Evolutionary conservation across 2,113 vertebrate genomes (phyloP).

Genomic region (Urocolius indicus): DNA sequence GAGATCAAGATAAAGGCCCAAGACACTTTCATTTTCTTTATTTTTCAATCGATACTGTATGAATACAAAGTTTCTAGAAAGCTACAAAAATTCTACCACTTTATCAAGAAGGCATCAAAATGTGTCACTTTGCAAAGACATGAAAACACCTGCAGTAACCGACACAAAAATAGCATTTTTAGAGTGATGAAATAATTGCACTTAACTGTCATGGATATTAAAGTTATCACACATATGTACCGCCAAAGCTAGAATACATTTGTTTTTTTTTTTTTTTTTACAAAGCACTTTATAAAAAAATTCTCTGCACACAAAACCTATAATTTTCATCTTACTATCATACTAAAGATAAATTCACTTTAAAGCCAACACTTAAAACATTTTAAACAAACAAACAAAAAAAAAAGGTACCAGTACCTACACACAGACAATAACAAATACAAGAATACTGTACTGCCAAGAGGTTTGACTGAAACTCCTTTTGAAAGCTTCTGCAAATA

Average conservation of each 20-base stretch:
- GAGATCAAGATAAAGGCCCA: conserved; percentile 72
- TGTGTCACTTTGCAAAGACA: conserved; percentile 98
- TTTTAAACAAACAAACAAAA: conserved; percentile 86
- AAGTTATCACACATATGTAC: conserved; percentile 98
- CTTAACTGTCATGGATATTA: conserved; percentile 94
- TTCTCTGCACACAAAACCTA: conserved; percentile 94
- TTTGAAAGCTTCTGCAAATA: conserved; percentile 79
- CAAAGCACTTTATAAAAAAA: conserved; percentile 97
- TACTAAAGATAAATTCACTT: conserved; percentile 95
- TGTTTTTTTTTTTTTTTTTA: conserved; percentile 86
- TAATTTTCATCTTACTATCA: conserved; percentile 93
- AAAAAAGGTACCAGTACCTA: conserved; percentile 98
- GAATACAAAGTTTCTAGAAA: conserved; percentile 99
- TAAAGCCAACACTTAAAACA: conserved; percentile 96
- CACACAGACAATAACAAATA: conserved; percentile 90
- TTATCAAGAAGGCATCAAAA: conserved; percentile 99
- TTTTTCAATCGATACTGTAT: conserved; percentile 99
- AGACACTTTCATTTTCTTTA: conserved; percentile 90
- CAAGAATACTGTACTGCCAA: conserved; percentile 92
- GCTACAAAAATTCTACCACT: conserved; percentile 99
- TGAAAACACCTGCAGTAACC: conserved; percentile 96
- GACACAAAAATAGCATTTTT: conserved; percentile 94
- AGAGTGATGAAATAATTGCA: conserved; percentile 92
- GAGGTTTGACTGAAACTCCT: conserved; percentile 87
- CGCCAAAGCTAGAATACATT: conserved; percentile 94